Evolutionary conservation across 2,888 invertebrate genomes (phyloP).

Genomic region (Sarcophaga subvicina): DNA sequence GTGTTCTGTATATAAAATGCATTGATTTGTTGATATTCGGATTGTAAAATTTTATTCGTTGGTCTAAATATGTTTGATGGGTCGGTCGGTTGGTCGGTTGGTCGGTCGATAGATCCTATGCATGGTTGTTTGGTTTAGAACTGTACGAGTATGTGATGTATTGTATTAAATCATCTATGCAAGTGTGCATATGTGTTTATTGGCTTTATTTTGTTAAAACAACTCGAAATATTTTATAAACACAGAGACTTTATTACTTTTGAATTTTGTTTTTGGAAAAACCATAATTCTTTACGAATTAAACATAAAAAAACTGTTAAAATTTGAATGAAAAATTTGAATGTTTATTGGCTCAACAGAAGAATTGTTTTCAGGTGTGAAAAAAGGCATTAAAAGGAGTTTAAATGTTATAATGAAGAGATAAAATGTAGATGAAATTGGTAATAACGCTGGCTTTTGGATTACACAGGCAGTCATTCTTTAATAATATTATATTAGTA

Average conservation of each 20-base stretch:
- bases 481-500: too few relatives aligned
- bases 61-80: constrained; percentile 60
- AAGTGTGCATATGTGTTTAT: too few relatives aligned
- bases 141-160: neutral
- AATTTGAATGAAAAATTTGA: neutral
- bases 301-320: constrained; percentile 8
- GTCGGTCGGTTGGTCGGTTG: constrained; percentile 26
- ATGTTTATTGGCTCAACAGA: constrained; percentile 2
- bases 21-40: constrained; percentile 64
- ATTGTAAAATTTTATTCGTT: constrained; percentile 61
- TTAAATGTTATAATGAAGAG: neutral
- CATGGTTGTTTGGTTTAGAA: constrained; percentile 25
- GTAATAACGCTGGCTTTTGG: too few relatives aligned
- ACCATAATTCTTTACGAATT: constrained; percentile 18
- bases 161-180: neutral
- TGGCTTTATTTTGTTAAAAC: too few relatives aligned
- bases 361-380: neutral
- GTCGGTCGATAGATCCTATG: neutral
- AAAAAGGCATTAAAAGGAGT: constrained; percentile 2
- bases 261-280: constrained; percentile 4
- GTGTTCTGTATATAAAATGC: constrained; percentile 44
- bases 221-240: constrained; percentile 16
- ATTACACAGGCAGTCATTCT: too few relatives aligned
- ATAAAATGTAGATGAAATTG: neutral
- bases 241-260: constrained; percentile 18